These are phyloP conservation scores for Eidolon dupreanum DNA, from an alignment of 2,797 vertebrate species.

Conservation along the genomic window DNA sequence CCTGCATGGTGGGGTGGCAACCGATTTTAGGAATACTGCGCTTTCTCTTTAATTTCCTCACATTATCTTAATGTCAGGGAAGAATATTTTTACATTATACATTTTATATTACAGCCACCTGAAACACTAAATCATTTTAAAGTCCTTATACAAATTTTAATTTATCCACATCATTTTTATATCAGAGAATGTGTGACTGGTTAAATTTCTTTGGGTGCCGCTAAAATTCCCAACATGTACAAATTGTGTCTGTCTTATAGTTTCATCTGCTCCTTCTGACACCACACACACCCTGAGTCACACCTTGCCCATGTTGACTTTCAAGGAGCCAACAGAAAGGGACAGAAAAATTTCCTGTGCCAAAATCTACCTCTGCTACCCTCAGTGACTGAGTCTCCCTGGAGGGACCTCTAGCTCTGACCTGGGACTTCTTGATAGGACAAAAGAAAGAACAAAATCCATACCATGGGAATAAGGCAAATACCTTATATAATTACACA, in stretches of 20 bases:
- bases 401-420: not conserved
- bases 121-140: not conserved
- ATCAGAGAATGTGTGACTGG: not conserved
- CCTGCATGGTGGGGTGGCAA: rapidly evolving
- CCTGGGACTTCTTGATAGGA: not conserved
- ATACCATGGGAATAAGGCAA: not conserved
- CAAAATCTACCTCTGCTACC: not conserved
- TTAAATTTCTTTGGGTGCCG: not conserved
- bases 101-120: not conserved
- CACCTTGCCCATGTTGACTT: not conserved
- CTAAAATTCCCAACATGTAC: not conserved
- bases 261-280: not conserved
- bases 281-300: not conserved
- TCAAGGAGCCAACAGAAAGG: not conserved
- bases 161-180: not conserved
- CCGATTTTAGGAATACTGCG: not conserved
- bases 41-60: not conserved
- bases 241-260: not conserved
- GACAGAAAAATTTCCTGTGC: not conserved
- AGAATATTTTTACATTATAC: not conserved
- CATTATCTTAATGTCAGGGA: not conserved
- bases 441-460: not conserved
- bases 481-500: not conserved
- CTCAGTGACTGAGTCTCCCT: not conserved
- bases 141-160: not conserved